phyloP scores from a whole-genome alignment of 2,888 invertebrate species.

The Sesia apiformis region DNA sequence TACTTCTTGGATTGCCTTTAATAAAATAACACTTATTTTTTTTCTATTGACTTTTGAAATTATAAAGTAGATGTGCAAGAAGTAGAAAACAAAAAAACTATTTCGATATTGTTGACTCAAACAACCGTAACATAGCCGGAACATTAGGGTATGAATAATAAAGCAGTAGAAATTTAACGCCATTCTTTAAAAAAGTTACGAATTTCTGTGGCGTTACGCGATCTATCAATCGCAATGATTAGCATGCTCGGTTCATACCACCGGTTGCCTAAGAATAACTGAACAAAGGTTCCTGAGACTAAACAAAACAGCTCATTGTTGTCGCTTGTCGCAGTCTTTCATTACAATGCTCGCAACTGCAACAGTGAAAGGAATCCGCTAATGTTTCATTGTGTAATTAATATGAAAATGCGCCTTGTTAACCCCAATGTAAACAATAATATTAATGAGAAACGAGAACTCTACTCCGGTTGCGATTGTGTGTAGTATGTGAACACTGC shows the following conservation, averaged over 20 bases:
- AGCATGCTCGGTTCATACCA: not conserved
- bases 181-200: too few relatives aligned
- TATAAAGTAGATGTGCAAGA: too few relatives aligned
- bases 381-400: slow-evolving; percentile 46
- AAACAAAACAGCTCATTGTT: slow-evolving; percentile 34
- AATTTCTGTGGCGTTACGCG: not conserved
- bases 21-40: too few relatives aligned
- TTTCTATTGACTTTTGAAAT: too few relatives aligned
- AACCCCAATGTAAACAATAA: slow-evolving; percentile 42
- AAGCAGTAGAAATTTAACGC: too few relatives aligned
- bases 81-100: too few relatives aligned
- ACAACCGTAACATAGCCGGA: too few relatives aligned
- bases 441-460: slow-evolving; percentile 36
- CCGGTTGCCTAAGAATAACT: not conserved
- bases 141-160: too few relatives aligned
- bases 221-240: not conserved
- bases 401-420: slow-evolving; percentile 41
- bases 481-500: too few relatives aligned
- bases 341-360: slow-evolving; percentile 24
- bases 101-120: too few relatives aligned
- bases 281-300: slow-evolving; percentile 11
- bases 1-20: too few relatives aligned
- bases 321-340: slow-evolving; percentile 18
- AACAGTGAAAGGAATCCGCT: slow-evolving; percentile 47
- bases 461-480: too few relatives aligned